Percentiles rank a stretch among this genome's conserved stretches.
These are phyloP conservation scores for Conger conger DNA, from an alignment of 2,113 vertebrate genomes.

Conservation along the genomic window DNA sequence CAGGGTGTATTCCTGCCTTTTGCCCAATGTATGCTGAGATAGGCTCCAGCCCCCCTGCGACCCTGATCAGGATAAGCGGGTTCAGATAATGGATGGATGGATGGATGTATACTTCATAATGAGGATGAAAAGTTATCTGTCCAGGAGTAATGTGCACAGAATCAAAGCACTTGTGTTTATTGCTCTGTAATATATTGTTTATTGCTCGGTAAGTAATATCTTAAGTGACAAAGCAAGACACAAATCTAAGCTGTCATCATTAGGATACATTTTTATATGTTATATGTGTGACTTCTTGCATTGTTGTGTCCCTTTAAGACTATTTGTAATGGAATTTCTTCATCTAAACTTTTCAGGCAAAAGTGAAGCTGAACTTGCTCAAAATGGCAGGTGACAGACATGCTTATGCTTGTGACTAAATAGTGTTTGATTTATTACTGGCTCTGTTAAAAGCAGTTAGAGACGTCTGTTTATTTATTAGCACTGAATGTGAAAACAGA, in stretches of 20 bases:
- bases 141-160: neutral
- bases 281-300: neutral
- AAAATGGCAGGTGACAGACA: constrained; percentile 32
- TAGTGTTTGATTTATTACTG: constrained; percentile 29
- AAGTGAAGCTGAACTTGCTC: constrained; percentile 20
- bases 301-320: neutral
- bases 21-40: too few species aligned
- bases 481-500: constrained; percentile 22
- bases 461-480: constrained; percentile 37
- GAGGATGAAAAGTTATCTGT: constrained; percentile 7
- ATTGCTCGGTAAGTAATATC: neutral
- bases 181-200: neutral
- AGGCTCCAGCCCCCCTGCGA: too few species aligned
- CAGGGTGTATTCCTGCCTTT: too few species aligned
- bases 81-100: too few species aligned
- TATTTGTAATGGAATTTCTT: neutral
- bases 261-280: too few species aligned
- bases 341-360: neutral
- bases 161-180: neutral
- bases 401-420: constrained; percentile 18
- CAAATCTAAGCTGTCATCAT: neutral
- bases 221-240: neutral
- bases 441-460: constrained; percentile 36
- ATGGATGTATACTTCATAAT: neutral
- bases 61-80: too few species aligned